Percentiles rank a stretch among this genome's conserved stretches.
These are phyloP conservation scores for Himalopsyche phryganea DNA, from an alignment of 1,140 invertebrate genomes.

Conservation along the genomic window DNA sequence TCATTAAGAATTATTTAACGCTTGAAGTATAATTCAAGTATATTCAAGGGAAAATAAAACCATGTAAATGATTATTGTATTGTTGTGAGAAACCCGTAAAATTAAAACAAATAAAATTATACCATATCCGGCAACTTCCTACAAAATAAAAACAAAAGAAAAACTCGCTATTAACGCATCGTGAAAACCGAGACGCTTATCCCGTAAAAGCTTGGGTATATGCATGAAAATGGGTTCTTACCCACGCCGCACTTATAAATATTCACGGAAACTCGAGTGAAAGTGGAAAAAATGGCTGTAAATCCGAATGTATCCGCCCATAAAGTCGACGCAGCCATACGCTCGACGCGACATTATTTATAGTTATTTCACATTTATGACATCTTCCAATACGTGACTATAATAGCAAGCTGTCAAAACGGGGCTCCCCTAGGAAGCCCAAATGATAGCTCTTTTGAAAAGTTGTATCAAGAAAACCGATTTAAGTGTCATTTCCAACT, in stretches of 20 bases:
- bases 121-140: too few species aligned
- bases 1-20: too few species aligned
- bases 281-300: conserved; percentile 26
- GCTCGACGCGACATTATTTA: conserved; percentile 29
- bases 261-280: conserved; percentile 8
- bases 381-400: conserved; percentile 32
- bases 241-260: conserved; percentile 14
- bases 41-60: too few species aligned
- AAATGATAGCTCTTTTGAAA: conserved; percentile 11
- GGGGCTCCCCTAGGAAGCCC: conserved; percentile 3
- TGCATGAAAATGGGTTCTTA: neutral
- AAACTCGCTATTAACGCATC: too few species aligned
- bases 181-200: too few species aligned
- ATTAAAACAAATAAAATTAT: too few species aligned
- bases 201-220: too few species aligned
- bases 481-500: too few species aligned
- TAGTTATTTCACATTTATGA: conserved; percentile 34
- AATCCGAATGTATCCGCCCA: conserved; percentile 24
- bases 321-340: conserved; percentile 1
- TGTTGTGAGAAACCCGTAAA: too few species aligned
- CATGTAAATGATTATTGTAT: neutral
- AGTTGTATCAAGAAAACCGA: too few species aligned
- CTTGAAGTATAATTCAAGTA: too few species aligned
- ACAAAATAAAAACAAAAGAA: too few species aligned
- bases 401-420: conserved; percentile 25